These are phyloP conservation scores for Hydrophis major DNA, from an alignment of 2,797 vertebrate genomes.

Conservation along the genomic window DNA sequence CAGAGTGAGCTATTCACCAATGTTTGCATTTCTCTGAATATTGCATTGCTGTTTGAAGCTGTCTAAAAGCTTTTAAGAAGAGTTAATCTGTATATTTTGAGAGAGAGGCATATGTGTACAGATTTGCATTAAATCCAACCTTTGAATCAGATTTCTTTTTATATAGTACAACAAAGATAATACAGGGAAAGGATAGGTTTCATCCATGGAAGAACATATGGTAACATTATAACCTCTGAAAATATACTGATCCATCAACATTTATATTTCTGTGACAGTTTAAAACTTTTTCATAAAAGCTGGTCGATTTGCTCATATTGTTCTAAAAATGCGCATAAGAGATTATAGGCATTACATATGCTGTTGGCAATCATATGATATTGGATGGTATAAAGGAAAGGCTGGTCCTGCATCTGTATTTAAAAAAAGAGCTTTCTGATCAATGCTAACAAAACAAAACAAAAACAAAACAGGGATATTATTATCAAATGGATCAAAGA, in stretches of 20 bases:
- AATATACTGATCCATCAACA: neutral
- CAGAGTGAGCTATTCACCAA: neutral
- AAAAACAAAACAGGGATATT: slow-evolving; percentile 34
- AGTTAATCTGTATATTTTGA: neutral
- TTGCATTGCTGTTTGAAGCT: neutral
- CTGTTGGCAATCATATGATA: neutral
- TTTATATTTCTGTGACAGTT: neutral
- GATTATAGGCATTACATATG: neutral
- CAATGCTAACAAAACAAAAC: slow-evolving; percentile 33
- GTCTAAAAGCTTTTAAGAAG: neutral
- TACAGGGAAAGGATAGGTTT: neutral
- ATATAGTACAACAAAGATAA: neutral
- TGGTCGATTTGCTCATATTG: neutral
- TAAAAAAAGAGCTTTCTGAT: neutral
- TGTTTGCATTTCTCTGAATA: neutral
- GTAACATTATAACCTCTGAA: neutral
- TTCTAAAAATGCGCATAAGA: neutral
- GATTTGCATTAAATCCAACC: neutral
- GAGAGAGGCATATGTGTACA: neutral
- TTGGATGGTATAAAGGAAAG: neutral
- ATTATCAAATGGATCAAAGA: slow-evolving; percentile 37
- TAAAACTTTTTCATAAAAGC: neutral
- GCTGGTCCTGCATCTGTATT: neutral
- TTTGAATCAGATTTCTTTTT: neutral
- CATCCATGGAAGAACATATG: neutral